These are phyloP conservation scores for Caenorhabditis imperialis DNA, from an alignment of 2,888 invertebrate genomes.

Conservation along the genomic window DNA sequence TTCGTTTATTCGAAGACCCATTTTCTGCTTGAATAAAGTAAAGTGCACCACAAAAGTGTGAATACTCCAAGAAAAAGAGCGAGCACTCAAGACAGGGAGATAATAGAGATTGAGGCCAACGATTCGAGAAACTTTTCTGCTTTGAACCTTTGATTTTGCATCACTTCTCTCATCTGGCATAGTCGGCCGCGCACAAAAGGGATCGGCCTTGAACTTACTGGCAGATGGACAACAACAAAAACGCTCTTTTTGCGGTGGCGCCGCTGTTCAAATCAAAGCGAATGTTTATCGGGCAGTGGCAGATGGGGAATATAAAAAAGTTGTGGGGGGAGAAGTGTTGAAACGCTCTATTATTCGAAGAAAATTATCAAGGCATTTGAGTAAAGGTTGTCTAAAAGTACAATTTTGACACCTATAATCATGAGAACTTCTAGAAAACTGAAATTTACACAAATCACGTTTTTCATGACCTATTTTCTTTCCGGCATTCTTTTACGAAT, in stretches of 20 bases:
- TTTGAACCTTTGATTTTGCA: too few species aligned
- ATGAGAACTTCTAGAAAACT: too few species aligned
- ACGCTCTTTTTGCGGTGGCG: not conserved
- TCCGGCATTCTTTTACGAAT: too few species aligned
- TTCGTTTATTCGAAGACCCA: slow-evolving; percentile 39
- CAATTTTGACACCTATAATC: too few species aligned
- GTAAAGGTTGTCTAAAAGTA: too few species aligned
- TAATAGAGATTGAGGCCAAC: slow-evolving; percentile 24
- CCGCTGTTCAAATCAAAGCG: slow-evolving; percentile 24
- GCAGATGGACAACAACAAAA: slow-evolving; percentile 21
- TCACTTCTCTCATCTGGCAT: too few species aligned
- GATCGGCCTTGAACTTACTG: slow-evolving; percentile 35
- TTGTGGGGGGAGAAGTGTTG: slow-evolving; percentile 14
- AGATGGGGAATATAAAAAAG: not conserved
- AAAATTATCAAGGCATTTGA: too few species aligned
- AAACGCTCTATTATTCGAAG: slow-evolving; percentile 8
- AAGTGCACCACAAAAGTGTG: slow-evolving; percentile 17
- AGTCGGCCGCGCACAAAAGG: too few species aligned
- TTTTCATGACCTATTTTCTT: too few species aligned
- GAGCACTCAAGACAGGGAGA: slow-evolving; percentile 4
- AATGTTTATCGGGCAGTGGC: slow-evolving; percentile 29
- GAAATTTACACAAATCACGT: too few species aligned
- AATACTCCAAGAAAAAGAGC: not conserved
- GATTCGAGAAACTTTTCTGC: too few species aligned
- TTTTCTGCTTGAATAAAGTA: slow-evolving; percentile 51